Conservation (phyloP, 2,113 vertebrate species). For the Cranoglanis bouderius region DNA sequence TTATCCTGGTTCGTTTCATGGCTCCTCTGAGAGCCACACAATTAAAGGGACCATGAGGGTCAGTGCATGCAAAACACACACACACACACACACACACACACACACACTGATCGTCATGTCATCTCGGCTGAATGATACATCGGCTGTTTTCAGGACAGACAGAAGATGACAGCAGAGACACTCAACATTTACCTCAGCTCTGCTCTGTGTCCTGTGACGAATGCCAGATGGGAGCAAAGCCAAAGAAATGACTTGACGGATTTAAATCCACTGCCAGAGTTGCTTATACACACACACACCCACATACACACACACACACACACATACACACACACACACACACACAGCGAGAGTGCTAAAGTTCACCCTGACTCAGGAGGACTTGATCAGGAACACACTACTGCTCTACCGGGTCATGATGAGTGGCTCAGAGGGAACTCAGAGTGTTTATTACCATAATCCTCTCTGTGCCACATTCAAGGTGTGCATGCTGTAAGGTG, state of each 20-base stretch:
- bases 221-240: not conserved
- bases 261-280: not conserved
- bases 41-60: not conserved
- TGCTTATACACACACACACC: not conserved
- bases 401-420: not conserved
- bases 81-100: not conserved
- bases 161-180: not conserved
- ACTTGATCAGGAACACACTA: not conserved
- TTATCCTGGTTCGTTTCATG: not conserved
- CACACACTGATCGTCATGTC: not conserved
- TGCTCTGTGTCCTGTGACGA: not conserved
- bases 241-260: not conserved
- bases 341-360: not conserved
- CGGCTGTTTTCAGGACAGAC: not conserved
- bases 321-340: not conserved
- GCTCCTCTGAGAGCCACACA: not conserved
- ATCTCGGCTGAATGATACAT: slow-evolving; percentile 5
- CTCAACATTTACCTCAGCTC: not conserved
- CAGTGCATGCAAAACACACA: not conserved
- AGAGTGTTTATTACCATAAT: slow-evolving; percentile 15
- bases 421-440: slow-evolving; percentile 9
- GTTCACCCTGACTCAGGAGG: not conserved
- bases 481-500: slow-evolving; percentile 32
- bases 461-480: not conserved
- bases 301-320: not conserved